Evolutionary conservation across 1,140 invertebrate species (phyloP).

Genomic region (Radopholus similis): DNA sequence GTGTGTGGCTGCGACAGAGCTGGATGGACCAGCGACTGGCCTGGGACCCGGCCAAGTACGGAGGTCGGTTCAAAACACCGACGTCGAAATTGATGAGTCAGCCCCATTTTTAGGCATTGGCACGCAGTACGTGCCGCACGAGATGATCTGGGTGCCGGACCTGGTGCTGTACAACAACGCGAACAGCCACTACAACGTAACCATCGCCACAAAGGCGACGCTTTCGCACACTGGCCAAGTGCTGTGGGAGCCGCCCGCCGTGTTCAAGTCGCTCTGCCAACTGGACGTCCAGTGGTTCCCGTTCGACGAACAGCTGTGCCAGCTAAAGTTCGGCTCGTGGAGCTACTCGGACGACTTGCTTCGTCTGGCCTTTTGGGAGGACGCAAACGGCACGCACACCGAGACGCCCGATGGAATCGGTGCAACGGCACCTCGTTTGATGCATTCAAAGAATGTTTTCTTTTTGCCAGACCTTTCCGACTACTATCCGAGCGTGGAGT

Average conservation of each 20-base stretch:
- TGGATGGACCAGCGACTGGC: slow-evolving; percentile 94
- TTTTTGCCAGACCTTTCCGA: slow-evolving; percentile 79
- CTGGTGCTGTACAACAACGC: slow-evolving; percentile 62
- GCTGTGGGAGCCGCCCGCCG: slow-evolving; percentile 92
- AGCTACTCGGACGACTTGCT: slow-evolving; percentile 73
- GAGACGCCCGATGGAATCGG: slow-evolving; percentile 47
- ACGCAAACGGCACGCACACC: slow-evolving; percentile 18
- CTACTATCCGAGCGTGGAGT: slow-evolving; percentile 95
- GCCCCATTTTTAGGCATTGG: not conserved
- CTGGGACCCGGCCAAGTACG: slow-evolving; percentile 70
- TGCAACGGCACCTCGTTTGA: not conserved
- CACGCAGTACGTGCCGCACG: slow-evolving; percentile 39
- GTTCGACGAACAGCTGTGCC: slow-evolving; percentile 84
- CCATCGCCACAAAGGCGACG: slow-evolving; percentile 65
- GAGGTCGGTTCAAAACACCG: slow-evolving; percentile 11
- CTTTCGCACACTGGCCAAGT: slow-evolving; percentile 76
- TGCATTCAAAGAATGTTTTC: not conserved
- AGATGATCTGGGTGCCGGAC: slow-evolving; percentile 79
- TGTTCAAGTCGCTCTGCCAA: slow-evolving; percentile 90
- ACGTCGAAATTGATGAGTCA: not conserved
- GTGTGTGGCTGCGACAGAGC: slow-evolving; percentile 84
- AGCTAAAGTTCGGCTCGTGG: slow-evolving; percentile 94
- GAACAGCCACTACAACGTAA: slow-evolving; percentile 66
- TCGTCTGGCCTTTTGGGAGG: slow-evolving; percentile 22
- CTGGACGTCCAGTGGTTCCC: slow-evolving; percentile 84